Evolutionary conservation across 2,888 invertebrate species (phyloP).

Genomic region (Leptinotarsa haldemani): DNA sequence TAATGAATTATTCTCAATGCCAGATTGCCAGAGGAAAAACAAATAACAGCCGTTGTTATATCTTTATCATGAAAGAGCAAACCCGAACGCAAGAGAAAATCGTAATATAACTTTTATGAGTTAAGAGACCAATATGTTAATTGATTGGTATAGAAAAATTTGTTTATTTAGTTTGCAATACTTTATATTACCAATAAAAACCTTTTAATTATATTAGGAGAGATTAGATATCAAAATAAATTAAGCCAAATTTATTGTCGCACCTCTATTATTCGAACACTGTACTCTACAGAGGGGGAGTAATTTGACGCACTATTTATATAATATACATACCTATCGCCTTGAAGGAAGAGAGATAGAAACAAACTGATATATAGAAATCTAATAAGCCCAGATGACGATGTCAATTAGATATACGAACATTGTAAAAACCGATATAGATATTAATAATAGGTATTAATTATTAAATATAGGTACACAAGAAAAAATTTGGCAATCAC

Average conservation of each 20-base stretch:
- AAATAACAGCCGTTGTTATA: neutral
- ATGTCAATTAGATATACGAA: too few relatives aligned
- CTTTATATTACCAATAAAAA: slow-evolving; percentile 6
- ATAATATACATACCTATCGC: neutral
- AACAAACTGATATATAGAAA: too few relatives aligned
- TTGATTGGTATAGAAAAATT: neutral
- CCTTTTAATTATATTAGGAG: slow-evolving; percentile 11
- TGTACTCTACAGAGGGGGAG: neutral
- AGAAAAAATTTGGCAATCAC: too few relatives aligned
- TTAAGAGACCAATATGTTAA: neutral
- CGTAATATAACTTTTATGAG: slow-evolving; percentile 4
- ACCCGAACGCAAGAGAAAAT: neutral
- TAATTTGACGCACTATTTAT: neutral
- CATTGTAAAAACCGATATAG: too few relatives aligned
- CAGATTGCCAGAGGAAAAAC: neutral
- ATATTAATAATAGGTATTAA: too few relatives aligned
- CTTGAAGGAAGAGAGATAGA: neutral
- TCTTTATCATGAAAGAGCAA: neutral
- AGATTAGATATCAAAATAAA: slow-evolving; percentile 16
- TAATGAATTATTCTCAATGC: neutral
- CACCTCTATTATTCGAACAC: neutral
- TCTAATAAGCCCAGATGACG: too few relatives aligned
- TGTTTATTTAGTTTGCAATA: neutral
- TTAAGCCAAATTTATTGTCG: slow-evolving; percentile 5
- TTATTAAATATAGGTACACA: too few relatives aligned